A percentile compares a stretch with the other conserved stretches of the same genome.
Conservation (phyloP, 2,888 invertebrate genomes). For the Lasioglossum marginatum region DNA sequence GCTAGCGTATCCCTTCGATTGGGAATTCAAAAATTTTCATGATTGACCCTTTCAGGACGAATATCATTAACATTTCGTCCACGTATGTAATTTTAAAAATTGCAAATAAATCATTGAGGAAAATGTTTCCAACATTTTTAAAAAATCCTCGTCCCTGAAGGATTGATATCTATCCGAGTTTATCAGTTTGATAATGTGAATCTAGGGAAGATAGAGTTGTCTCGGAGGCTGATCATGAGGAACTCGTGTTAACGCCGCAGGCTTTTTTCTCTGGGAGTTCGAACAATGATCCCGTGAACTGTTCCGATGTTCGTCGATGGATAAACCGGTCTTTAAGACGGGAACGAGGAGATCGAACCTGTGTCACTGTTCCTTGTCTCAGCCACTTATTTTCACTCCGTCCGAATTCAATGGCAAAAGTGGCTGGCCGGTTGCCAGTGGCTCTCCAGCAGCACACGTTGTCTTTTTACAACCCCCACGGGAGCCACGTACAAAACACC, state of each 20-base stretch:
- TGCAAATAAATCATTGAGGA: neutral
- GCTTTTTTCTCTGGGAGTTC: constrained; percentile 24
- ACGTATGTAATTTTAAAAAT: neutral
- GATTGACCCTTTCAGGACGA: neutral
- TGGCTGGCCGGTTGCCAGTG: constrained; percentile 63
- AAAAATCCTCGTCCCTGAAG: neutral
- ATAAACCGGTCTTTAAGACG: constrained; percentile 69
- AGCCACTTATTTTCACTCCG: constrained; percentile 66
- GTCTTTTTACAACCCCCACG: constrained; percentile 29
- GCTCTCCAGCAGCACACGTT: constrained; percentile 26
- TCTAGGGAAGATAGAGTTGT: neutral
- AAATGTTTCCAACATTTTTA: neutral
- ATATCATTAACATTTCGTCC: neutral
- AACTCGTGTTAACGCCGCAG: neutral
- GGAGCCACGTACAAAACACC: constrained; percentile 26
- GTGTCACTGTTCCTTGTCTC: constrained; percentile 65
- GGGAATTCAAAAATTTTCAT: neutral
- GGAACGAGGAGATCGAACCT: constrained; percentile 67
- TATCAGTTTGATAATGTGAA: neutral
- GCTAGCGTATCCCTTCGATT: neutral
- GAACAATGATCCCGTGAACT: constrained; percentile 66
- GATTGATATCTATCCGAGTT: neutral
- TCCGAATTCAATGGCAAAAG: constrained; percentile 66
- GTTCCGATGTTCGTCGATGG: constrained; percentile 51
- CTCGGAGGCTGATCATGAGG: neutral